Percentiles rank a stretch among this genome's conserved stretches.
Evolutionary conservation across 2,113 vertebrate species (phyloP).

Genomic region (Epinephelus fuscoguttatus): DNA sequence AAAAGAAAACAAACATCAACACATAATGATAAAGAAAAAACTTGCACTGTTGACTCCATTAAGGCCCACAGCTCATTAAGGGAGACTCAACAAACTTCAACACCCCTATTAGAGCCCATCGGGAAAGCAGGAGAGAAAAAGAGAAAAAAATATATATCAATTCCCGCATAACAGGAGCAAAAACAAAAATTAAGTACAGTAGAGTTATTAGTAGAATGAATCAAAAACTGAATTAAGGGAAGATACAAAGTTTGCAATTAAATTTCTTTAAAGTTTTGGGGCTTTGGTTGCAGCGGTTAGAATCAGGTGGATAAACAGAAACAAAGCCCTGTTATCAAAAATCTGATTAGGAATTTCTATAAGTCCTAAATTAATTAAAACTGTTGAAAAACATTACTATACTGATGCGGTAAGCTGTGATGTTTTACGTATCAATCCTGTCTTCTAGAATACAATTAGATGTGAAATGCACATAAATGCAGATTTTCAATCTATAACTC

Average conservation of each 20-base stretch:
- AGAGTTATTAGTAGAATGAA: slow-evolving; percentile 19
- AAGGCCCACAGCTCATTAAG: slow-evolving; percentile 58
- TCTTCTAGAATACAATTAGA: too few species aligned
- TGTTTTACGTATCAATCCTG: too few species aligned
- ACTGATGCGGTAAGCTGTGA: too few species aligned
- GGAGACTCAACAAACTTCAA: slow-evolving; percentile 43
- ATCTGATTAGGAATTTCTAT: background rate
- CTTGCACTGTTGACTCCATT: slow-evolving; percentile 49
- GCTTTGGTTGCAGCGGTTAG: background rate
- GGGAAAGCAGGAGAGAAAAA: slow-evolving; percentile 21
- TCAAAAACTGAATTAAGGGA: background rate
- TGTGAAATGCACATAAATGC: background rate
- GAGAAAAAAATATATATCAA: background rate
- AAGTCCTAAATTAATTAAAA: background rate
- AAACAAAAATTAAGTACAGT: slow-evolving; percentile 36
- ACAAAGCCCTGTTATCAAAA: background rate
- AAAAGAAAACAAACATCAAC: slow-evolving; percentile 46
- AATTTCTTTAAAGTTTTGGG: slow-evolving; percentile 16
- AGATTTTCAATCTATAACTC: background rate
- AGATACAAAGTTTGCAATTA: slow-evolving; percentile 15
- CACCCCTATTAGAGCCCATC: slow-evolving; percentile 9
- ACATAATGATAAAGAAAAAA: slow-evolving; percentile 41
- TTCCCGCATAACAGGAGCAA: background rate
- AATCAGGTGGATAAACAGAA: background rate
- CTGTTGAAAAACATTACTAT: too few species aligned